phyloP scores from a whole-genome alignment of 2,113 vertebrate genomes.

The Pongo abelii region DNA sequence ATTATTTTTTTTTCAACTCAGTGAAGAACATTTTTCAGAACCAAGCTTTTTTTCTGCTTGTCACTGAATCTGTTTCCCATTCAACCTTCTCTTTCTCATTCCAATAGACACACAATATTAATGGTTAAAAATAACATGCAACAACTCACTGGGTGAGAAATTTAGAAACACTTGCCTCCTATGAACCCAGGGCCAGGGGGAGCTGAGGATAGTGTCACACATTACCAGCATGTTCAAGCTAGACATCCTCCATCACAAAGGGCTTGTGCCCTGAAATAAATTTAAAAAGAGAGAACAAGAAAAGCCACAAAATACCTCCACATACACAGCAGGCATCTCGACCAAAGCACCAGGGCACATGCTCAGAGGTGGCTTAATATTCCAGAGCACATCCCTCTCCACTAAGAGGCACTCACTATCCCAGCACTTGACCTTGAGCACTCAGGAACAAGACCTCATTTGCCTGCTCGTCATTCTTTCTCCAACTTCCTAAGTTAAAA shows the following conservation, averaged over 20 bases:
- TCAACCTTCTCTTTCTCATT: not conserved
- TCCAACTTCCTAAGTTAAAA: slow-evolving; percentile 42
- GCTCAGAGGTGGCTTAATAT: slow-evolving; percentile 47
- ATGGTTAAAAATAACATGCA: not conserved
- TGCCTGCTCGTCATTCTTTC: not conserved
- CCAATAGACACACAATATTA: not conserved
- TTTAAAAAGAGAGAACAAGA: not conserved
- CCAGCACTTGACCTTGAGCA: slow-evolving; percentile 69
- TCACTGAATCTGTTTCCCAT: not conserved
- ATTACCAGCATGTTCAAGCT: not conserved
- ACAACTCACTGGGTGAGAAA: not conserved
- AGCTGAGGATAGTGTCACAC: not conserved
- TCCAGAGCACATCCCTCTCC: not conserved
- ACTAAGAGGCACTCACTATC: slow-evolving; percentile 19
- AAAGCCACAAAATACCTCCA: not conserved
- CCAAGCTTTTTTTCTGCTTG: not conserved
- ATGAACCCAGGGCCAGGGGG: not conserved
- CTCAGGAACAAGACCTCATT: slow-evolving; percentile 37
- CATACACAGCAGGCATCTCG: not conserved
- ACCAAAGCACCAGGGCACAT: not conserved
- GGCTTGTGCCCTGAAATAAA: not conserved
- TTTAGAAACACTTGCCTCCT: not conserved
- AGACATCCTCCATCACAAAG: not conserved
- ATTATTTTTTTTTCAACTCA: not conserved
- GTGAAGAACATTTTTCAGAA: not conserved